Evolutionary conservation across 2,888 invertebrate genomes (phyloP).

Genomic region (Mactromeris polynyma): DNA sequence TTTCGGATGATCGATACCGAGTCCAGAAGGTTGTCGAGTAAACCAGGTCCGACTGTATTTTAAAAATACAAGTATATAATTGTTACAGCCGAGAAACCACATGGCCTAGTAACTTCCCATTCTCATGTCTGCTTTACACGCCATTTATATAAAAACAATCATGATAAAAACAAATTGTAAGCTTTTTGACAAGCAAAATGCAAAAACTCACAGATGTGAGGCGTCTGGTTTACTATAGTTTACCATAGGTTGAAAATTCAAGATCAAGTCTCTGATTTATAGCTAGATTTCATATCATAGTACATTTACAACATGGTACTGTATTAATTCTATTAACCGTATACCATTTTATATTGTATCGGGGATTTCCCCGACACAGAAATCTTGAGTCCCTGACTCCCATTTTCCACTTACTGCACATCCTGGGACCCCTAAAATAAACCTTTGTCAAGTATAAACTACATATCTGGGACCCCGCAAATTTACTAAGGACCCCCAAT

Average conservation of each 20-base stretch:
- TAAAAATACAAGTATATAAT: slow-evolving; percentile 30
- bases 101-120: slow-evolving; percentile 39
- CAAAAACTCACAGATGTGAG: slow-evolving; percentile 26
- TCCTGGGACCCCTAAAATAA: no score
- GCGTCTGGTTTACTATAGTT: slow-evolving; percentile 38
- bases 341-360: not conserved
- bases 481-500: no score
- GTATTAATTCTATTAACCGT: not conserved
- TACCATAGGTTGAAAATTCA: slow-evolving; percentile 31
- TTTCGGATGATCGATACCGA: no score
- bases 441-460: no score
- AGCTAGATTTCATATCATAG: slow-evolving; percentile 18
- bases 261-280: slow-evolving; percentile 31
- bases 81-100: slow-evolving; percentile 32
- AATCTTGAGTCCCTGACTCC: no score
- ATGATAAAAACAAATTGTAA: slow-evolving; percentile 29
- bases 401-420: no score
- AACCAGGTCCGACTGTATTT: no score
- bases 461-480: no score
- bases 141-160: slow-evolving; percentile 45
- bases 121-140: slow-evolving; percentile 51
- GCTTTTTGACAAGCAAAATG: slow-evolving; percentile 35
- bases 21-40: no score
- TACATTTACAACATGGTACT: not conserved
- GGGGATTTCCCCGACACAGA: no score